Percentiles rank a stretch among this genome's conserved stretches.
These are phyloP conservation scores for Lochmaea crataegi DNA, from an alignment of 2,888 invertebrate species.

Conservation along the genomic window DNA sequence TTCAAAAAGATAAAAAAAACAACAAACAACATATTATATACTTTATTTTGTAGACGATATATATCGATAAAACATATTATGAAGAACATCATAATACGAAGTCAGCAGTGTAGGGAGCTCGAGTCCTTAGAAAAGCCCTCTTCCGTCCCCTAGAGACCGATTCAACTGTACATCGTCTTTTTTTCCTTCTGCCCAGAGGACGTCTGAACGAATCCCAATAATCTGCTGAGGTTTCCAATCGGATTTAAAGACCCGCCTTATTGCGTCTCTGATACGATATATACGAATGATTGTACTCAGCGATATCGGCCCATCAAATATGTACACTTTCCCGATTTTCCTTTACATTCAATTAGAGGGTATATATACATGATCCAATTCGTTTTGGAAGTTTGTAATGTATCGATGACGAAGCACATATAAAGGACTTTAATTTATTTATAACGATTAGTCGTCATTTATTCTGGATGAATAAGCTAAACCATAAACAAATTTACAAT, in stretches of 20 bases:
- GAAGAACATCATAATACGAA: slow-evolving; percentile 45
- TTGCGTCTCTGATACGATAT: slow-evolving; percentile 52
- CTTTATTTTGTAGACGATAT: slow-evolving; percentile 29
- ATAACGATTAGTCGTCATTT: background rate
- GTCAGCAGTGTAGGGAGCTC: slow-evolving; percentile 44
- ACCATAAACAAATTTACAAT: too few species aligned
- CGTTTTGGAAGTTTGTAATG: background rate
- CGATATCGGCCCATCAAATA: slow-evolving; percentile 49
- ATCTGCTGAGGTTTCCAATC: slow-evolving; percentile 62
- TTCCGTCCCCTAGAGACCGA: slow-evolving; percentile 54
- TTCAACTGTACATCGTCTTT: slow-evolving; percentile 53
- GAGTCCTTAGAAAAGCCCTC: slow-evolving; percentile 43
- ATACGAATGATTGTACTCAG: slow-evolving; percentile 54
- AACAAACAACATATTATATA: background rate
- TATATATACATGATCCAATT: slow-evolving; percentile 11
- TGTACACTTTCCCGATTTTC: slow-evolving; percentile 40
- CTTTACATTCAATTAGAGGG: slow-evolving; percentile 34
- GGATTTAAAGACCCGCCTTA: slow-evolving; percentile 60
- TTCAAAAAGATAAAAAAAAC: too few species aligned
- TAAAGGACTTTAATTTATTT: background rate
- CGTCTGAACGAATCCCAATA: slow-evolving; percentile 59
- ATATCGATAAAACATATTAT: slow-evolving; percentile 42
- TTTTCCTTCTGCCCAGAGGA: slow-evolving; percentile 53
- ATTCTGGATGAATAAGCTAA: background rate
- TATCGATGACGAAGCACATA: background rate